These are phyloP conservation scores for Gambusia holbrooki DNA, from an alignment of 2,113 vertebrate genomes.

Conservation along the genomic window DNA sequence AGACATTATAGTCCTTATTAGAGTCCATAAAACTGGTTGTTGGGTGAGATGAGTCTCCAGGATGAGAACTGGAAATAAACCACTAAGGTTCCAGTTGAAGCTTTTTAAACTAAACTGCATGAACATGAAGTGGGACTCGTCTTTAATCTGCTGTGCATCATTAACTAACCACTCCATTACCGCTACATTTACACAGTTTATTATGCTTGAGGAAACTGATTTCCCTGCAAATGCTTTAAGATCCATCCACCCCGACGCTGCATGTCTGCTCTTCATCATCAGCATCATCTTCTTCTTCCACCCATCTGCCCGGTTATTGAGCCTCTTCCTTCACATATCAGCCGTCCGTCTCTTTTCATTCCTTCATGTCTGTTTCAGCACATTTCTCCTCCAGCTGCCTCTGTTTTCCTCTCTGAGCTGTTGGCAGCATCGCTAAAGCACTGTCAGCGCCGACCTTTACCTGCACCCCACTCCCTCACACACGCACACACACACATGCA, in stretches of 20 bases:
- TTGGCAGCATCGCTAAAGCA: conserved; percentile 67
- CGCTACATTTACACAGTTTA: neutral
- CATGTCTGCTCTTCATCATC: conserved; percentile 26
- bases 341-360: conserved; percentile 47
- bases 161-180: neutral
- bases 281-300: conserved; percentile 42
- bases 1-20: too few relatives aligned
- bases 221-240: neutral
- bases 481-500: neutral
- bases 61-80: too few relatives aligned
- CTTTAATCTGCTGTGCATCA: too few relatives aligned
- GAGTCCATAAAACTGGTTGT: too few relatives aligned
- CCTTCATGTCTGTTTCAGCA: conserved; percentile 37
- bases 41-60: too few relatives aligned
- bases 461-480: conserved; percentile 19
- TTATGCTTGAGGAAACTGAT: neutral
- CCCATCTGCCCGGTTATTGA: conserved; percentile 30
- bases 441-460: conserved; percentile 77
- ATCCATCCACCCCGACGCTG: conserved; percentile 2
- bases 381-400: conserved; percentile 37
- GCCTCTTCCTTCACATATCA: conserved; percentile 9
- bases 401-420: conserved; percentile 50
- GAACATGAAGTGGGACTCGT: too few relatives aligned
- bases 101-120: too few relatives aligned
- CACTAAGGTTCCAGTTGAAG: too few relatives aligned